phyloP scores from a whole-genome alignment of 2,113 vertebrate genomes.

The Sigmodon hispidus region DNA sequence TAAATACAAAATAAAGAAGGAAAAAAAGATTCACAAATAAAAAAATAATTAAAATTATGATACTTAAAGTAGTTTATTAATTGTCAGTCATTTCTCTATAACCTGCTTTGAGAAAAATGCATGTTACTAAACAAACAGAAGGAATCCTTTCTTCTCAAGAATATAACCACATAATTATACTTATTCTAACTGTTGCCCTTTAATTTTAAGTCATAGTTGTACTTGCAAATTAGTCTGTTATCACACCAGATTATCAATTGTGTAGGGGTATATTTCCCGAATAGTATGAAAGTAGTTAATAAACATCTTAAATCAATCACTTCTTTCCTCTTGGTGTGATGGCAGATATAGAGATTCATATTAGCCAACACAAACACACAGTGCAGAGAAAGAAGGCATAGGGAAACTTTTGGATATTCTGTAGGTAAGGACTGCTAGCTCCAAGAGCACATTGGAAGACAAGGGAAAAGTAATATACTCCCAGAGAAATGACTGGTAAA shows the following conservation, averaged over 20 bases:
- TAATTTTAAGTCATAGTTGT: slow-evolving; percentile 69
- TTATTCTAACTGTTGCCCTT: slow-evolving; percentile 42
- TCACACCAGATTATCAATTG: slow-evolving; percentile 66
- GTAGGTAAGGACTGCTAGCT: background rate
- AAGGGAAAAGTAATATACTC: background rate
- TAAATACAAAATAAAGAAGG: too few relatives aligned
- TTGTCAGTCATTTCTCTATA: slow-evolving; percentile 40
- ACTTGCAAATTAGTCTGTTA: slow-evolving; percentile 73
- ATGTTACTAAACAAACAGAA: slow-evolving; percentile 50
- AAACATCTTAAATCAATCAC: slow-evolving; percentile 69
- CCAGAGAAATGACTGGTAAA: slow-evolving; percentile 29
- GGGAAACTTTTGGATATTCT: background rate
- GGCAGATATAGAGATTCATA: slow-evolving; percentile 10
- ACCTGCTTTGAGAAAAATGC: slow-evolving; percentile 5
- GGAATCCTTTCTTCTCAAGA: slow-evolving; percentile 41
- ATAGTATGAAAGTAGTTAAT: slow-evolving; percentile 61
- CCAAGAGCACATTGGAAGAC: slow-evolving; percentile 6
- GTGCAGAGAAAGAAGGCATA: background rate
- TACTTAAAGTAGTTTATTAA: slow-evolving; percentile 18
- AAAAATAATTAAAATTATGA: slow-evolving; percentile 50
- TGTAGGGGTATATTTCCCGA: slow-evolving; percentile 48
- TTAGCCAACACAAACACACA: slow-evolving; percentile 24
- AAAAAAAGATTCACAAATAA: too few relatives aligned
- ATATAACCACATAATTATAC: slow-evolving; percentile 48
- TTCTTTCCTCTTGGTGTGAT: slow-evolving; percentile 43